These are phyloP conservation scores for Drosophila nikananu DNA, from an alignment of 1,140 invertebrate genomes.

Conservation along the genomic window DNA sequence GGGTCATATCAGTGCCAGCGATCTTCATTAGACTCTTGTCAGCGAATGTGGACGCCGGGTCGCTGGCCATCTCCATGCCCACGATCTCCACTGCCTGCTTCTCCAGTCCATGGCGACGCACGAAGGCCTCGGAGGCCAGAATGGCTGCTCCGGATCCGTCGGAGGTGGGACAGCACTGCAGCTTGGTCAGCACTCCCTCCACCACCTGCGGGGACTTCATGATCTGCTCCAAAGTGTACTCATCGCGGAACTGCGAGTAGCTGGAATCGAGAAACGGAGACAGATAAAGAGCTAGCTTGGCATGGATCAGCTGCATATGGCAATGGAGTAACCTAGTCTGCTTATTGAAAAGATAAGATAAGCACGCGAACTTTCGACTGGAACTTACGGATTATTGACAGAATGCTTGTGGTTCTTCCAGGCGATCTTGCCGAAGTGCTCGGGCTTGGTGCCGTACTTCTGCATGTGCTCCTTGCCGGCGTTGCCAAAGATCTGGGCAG, in stretches of 20 bases:
- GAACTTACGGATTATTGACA: conserved; percentile 95
- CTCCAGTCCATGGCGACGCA: conserved; percentile 92
- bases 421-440: conserved; percentile 98
- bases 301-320: conserved; percentile 15
- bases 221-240: conserved; percentile 96
- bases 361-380: conserved; percentile 61
- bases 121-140: conserved; percentile 96
- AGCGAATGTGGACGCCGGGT: conserved; percentile 94
- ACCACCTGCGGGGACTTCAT: conserved; percentile 94
- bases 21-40: conserved; percentile 94
- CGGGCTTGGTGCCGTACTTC: conserved; percentile 95
- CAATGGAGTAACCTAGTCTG: conserved; percentile 88
- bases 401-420: conserved; percentile 99
- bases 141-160: conserved; percentile 97
- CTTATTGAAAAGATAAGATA: conserved; percentile 88
- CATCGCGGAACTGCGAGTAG: conserved; percentile 96
- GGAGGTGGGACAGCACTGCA: conserved; percentile 99
- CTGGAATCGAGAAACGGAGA: conserved; percentile 62
- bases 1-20: conserved; percentile 98
- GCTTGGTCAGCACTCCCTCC: conserved; percentile 95
- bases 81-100: conserved; percentile 96
- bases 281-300: conserved; percentile 87
- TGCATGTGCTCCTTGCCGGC: conserved; percentile 98
- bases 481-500: conserved; percentile 98
- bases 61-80: conserved; percentile 98